Base-by-base conservation (phyloP, 35 echinoderm and acorn worm genomes). In the Apostichopus japonicus region DNA sequence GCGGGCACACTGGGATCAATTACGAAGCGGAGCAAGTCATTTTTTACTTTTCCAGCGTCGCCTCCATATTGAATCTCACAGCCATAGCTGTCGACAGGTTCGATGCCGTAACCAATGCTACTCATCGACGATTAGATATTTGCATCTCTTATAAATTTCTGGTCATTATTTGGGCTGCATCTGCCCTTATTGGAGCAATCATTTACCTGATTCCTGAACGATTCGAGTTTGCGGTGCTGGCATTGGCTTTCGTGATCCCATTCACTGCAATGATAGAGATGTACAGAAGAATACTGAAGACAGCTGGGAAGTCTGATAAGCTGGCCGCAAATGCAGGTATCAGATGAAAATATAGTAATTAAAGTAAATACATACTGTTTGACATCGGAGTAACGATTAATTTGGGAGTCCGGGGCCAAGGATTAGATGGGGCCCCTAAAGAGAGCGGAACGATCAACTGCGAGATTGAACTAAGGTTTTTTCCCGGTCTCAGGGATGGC, bases 31-130 rank as follows among this genome's bases (percentile, higher is more conserved):
- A 98, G 44, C 97, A 98, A 91, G 87, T 94, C 59, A 72, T 98
- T 13, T 98, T 98, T 84, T 98, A 98, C 54, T 98, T 96, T 27
- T 94, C 97, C 13, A 94, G 94, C 10, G 95, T 96, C 1, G 94
- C 97, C 5, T 98, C 97, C 71, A 96, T 98, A 33, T 83, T 98
- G 7, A 98, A 95, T 88, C 91, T 98, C 1, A 96, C 95, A 7
- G 93, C 91, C 15, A 95, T 98, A 54, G 93, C 97, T 17, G 19
- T 98, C 22, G 97, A 98, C 57, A 76, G 97, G 51, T 86, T 96
- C 76, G 97, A 98, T 79, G 97, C 95, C 1, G 93, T 98, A 19
- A 88, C 94, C 4, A 95, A 98, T 24, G 92, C 97, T 6, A 93
- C 94, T 88, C 91, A 84, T 4, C 86, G 97, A 16, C 65, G 79